Base-by-base conservation (phyloP, 2,888 invertebrate genomes). In the Tetragonisca angustula region DNA sequence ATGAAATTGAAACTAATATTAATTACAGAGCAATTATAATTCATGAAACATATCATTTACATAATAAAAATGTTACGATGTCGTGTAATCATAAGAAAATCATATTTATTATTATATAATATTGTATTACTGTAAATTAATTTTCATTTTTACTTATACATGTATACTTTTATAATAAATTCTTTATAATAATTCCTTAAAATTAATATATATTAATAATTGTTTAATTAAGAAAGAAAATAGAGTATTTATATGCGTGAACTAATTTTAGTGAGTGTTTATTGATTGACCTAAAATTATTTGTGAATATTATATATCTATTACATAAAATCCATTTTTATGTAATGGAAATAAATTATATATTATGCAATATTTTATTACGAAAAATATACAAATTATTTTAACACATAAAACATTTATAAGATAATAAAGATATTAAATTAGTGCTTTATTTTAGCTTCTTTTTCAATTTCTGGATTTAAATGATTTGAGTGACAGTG, bases 401-500 rank as follows among this genome's bases (percentile, higher is more conserved):
- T 67, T 49, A 36, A 49, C 3, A 19, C 4, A 11, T 62, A 15
- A 43, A 11, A 27, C 32, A 27, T 62, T 62, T 49, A 32, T 27
- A 32, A 11, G 13, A 4, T 9, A 67, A 24, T 67, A 49, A 5
- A 61, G 32, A 5, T 52, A n/a, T 11, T 64, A 67, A 21, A 64
- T 17, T 50, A 32, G 32, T 27, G 61, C 80, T 15, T 3, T 43
- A 43, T 78, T 74, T 75, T 74, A 93, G 93, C 91, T 88, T 84
- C 90, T 91, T 85, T 90, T 91, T 84, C 91, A 92, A 82, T 93
- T 93, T 86, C 87, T 93, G 88, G 91, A 93, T 86, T 84, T 93
- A 74, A 74, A 83, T 49, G 92, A 89, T 86, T 89, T 93, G 88
- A 90, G 91, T 83, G 92, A 91, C 24, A 90, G 80, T 64, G 88